Percentiles rank a stretch among this genome's conserved stretches.
Evolutionary conservation across 2,888 invertebrate genomes (phyloP).

Genomic region (Mongoloraphidia duomilia): DNA sequence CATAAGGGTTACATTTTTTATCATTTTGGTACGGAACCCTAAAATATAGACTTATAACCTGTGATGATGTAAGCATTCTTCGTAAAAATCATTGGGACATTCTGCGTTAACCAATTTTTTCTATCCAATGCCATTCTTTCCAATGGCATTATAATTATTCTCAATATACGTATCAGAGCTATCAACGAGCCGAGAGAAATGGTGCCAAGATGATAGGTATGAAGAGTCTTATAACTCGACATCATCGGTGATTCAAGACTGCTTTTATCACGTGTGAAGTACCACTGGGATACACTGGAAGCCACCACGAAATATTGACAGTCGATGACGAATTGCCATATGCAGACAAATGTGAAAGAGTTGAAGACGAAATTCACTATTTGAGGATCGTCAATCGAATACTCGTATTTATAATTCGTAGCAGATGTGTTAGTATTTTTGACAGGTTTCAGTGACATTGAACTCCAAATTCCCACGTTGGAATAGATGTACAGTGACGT

Average conservation of each 20-base stretch:
- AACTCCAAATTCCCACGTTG: conserved; percentile 16
- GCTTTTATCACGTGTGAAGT: conserved; percentile 37
- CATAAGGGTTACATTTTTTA: too few species aligned
- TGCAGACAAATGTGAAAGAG: conserved; percentile 39
- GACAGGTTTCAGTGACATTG: conserved; percentile 13
- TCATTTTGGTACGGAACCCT: too few species aligned
- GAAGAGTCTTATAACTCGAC: conserved; percentile 25
- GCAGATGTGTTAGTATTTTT: conserved; percentile 9
- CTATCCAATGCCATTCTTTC: too few species aligned
- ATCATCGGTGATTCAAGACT: conserved; percentile 11
- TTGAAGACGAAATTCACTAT: conserved; percentile 23
- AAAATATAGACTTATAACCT: too few species aligned
- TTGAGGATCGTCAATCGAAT: conserved; percentile 15
- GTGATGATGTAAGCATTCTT: too few species aligned
- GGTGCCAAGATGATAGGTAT: conserved; percentile 48
- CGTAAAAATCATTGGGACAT: conserved; percentile 28
- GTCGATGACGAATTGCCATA: conserved; percentile 44
- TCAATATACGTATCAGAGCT: conserved; percentile 45
- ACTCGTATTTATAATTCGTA: conserved; percentile 10
- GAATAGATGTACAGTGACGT: conserved; percentile 13
- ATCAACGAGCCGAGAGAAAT: conserved; percentile 52
- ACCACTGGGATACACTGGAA: conserved; percentile 47
- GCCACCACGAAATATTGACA: conserved; percentile 49
- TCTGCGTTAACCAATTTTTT: too few species aligned
- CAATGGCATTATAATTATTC: conserved; percentile 22